Conservation (phyloP, 2,888 invertebrate species). For the Ennomos fuscantarius region DNA sequence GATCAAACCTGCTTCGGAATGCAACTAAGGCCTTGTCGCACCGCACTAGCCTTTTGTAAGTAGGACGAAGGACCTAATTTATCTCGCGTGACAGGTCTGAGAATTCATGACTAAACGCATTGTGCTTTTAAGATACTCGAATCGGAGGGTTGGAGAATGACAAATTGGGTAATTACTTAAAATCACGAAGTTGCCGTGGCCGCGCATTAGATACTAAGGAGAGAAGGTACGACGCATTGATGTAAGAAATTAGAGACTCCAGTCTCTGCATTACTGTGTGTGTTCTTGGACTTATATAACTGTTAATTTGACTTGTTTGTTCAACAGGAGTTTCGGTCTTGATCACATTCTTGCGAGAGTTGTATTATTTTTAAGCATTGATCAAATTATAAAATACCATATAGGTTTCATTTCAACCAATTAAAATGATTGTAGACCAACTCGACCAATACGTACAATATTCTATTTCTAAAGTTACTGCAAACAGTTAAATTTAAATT, state of each 20-base stretch:
- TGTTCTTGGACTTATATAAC: conserved; percentile 5
- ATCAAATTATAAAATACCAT: too few species aligned
- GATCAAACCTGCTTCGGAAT: conserved; percentile 69
- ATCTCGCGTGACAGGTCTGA: conserved; percentile 67
- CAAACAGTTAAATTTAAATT: too few species aligned
- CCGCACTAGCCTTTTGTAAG: conserved; percentile 58
- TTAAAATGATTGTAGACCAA: too few species aligned
- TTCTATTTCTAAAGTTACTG: too few species aligned
- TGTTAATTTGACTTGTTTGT: conserved; percentile 22
- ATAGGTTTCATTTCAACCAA: too few species aligned
- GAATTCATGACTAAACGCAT: conserved; percentile 56
- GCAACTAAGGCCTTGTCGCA: conserved; percentile 61
- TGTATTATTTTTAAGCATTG: too few species aligned
- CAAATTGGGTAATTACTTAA: conserved; percentile 69
- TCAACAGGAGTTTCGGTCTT: conserved; percentile 7
- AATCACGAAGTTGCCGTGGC: conserved; percentile 33
- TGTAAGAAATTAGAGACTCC: conserved; percentile 19
- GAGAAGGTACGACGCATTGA: conserved; percentile 13
- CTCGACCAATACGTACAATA: too few species aligned
- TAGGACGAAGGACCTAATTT: conserved; percentile 64
- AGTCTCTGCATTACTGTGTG: not conserved
- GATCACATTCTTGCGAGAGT: not conserved
- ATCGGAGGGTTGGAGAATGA: conserved; percentile 55
- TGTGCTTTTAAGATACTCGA: conserved; percentile 38
- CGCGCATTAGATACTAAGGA: not conserved